Evolutionary conservation across 2,113 vertebrate genomes (phyloP).

Genomic region (Marmota flaviventris): DNA sequence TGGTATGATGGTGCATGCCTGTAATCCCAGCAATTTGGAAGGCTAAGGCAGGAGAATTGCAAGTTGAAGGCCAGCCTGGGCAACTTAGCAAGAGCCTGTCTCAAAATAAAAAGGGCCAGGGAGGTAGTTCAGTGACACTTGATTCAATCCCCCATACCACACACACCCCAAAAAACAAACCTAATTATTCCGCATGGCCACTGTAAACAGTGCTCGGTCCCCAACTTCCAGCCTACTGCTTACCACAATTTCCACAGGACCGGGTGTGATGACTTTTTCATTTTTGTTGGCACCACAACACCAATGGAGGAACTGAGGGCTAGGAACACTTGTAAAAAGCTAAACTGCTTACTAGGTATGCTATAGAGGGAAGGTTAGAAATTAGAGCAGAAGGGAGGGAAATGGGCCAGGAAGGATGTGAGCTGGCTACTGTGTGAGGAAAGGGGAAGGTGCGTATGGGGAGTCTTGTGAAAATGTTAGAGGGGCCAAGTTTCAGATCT

Average conservation of each 20-base stretch:
- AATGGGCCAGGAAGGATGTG: not conserved
- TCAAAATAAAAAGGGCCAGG: no score
- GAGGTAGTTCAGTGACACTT: no score
- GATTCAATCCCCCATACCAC: no score
- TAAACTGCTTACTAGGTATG: not conserved
- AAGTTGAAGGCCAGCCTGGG: no score
- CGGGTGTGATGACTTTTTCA: not conserved
- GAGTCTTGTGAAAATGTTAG: not conserved
- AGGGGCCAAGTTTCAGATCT: not conserved
- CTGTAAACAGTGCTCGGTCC: rapidly evolving
- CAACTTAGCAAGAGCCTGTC: no score
- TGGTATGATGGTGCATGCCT: no score
- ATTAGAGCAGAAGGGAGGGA: not conserved
- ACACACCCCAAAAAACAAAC: no score
- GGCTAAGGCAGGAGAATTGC: no score
- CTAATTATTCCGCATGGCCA: not conserved
- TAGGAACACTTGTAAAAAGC: not conserved
- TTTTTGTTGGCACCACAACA: not conserved
- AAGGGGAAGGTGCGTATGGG: not conserved
- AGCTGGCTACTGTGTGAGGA: not conserved
- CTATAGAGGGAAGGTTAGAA: not conserved
- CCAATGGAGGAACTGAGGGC: not conserved
- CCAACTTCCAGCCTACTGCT: not conserved
- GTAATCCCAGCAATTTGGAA: no score
- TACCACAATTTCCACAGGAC: not conserved